A percentile compares a stretch with the other conserved stretches of the same genome.
These are phyloP conservation scores for Drosophila demipolita DNA, from an alignment of 2,888 invertebrate species.

Conservation along the genomic window DNA sequence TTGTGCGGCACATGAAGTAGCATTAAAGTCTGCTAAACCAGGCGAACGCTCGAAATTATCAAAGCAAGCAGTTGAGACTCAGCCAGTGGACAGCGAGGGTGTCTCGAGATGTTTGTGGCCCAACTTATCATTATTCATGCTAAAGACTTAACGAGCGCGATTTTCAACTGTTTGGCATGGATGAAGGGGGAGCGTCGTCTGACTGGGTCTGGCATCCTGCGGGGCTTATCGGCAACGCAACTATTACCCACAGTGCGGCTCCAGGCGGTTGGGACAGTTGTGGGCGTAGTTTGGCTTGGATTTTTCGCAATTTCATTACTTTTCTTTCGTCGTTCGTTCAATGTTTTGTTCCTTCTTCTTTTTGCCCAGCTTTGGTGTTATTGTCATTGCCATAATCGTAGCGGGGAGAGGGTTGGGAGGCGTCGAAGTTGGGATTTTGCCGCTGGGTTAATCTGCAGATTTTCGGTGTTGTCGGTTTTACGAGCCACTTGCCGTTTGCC, in stretches of 20 bases:
- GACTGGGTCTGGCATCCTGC: constrained; percentile 29
- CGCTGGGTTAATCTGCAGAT: constrained; percentile 76
- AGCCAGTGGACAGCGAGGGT: constrained; percentile 41
- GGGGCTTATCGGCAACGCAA: constrained; percentile 63
- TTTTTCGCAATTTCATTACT: constrained; percentile 75
- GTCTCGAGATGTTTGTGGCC: constrained; percentile 60
- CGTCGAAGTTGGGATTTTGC: constrained; percentile 30
- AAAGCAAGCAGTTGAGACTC: constrained; percentile 14
- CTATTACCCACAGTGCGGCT: constrained; percentile 61
- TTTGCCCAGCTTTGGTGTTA: constrained; percentile 53
- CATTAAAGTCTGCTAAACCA: constrained; percentile 69
- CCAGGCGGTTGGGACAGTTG: constrained; percentile 1
- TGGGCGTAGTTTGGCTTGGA: constrained; percentile 52
- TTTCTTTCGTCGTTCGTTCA: constrained; percentile 28
- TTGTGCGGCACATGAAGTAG: constrained; percentile 67
- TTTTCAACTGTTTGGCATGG: constrained; percentile 16
- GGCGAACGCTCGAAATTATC: constrained; percentile 58
- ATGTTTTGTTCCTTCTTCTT: constrained; percentile 18
- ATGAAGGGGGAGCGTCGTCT: background rate
- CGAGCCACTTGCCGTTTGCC: constrained; percentile 77
- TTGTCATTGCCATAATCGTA: constrained; percentile 74
- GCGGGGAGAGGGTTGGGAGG: constrained; percentile 17
- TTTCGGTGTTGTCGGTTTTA: constrained; percentile 79
- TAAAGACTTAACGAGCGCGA: constrained; percentile 79
- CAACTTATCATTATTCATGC: constrained; percentile 80